These are phyloP conservation scores for Drosophila algonquin DNA, from an alignment of 2,888 invertebrate species.

Conservation along the genomic window DNA sequence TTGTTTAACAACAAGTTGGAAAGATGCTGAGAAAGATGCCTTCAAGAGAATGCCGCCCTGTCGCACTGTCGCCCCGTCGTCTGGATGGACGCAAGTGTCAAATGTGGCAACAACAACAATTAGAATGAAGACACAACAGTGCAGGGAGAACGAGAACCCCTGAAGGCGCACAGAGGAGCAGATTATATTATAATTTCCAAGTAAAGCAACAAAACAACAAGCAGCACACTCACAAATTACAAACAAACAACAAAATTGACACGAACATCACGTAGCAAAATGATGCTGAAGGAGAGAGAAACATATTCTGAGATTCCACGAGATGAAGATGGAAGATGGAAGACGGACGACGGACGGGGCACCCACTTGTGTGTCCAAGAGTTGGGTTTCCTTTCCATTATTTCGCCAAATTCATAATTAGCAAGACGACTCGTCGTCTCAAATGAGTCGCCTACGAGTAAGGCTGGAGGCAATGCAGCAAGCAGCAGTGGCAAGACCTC, in stretches of 20 bases:
- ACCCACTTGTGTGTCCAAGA: slow-evolving; percentile 1
- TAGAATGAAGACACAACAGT: slow-evolving; percentile 4
- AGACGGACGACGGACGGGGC: background rate
- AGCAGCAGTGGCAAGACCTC: slow-evolving; percentile 29
- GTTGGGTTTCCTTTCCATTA: slow-evolving; percentile 28
- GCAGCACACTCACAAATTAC: slow-evolving; percentile 46
- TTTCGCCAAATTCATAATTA: slow-evolving; percentile 73
- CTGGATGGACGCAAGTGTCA: slow-evolving; percentile 55
- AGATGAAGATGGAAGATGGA: slow-evolving; percentile 11
- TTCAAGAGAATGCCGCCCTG: slow-evolving; percentile 55
- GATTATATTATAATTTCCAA: slow-evolving; percentile 79
- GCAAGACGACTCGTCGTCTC: slow-evolving; percentile 37
- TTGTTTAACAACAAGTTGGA: slow-evolving; percentile 36
- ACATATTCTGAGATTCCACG: slow-evolving; percentile 1
- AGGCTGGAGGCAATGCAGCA: slow-evolving; percentile 57
- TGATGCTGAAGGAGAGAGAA: slow-evolving; percentile 55
- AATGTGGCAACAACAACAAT: slow-evolving; percentile 51
- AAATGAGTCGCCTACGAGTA: slow-evolving; percentile 48
- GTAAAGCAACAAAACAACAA: slow-evolving; percentile 52
- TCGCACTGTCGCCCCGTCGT: slow-evolving; percentile 22
- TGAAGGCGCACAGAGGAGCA: slow-evolving; percentile 34
- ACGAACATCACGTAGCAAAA: slow-evolving; percentile 74
- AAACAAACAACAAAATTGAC: slow-evolving; percentile 76
- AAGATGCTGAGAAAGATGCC: slow-evolving; percentile 21
- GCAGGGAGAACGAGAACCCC: background rate